Evolutionary conservation across 2,888 invertebrate genomes (phyloP).

Genomic region (Neoaliturus tenellus): DNA sequence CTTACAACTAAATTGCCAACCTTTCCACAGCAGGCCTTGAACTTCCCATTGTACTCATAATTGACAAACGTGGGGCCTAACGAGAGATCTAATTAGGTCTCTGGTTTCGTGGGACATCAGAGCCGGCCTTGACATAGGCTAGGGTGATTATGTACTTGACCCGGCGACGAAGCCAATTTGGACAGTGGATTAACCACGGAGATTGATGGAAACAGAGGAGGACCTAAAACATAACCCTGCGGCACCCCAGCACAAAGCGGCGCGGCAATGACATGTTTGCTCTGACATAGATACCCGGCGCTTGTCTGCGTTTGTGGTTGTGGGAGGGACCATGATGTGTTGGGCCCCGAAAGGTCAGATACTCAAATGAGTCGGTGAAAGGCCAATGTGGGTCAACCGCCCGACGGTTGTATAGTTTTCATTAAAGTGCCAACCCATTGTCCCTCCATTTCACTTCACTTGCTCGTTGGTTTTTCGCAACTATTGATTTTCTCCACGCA

Average conservation of each 20-base stretch:
- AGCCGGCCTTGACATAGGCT: not conserved
- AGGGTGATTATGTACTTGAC: constrained; percentile 16
- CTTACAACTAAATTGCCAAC: too few species aligned
- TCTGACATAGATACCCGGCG: not conserved
- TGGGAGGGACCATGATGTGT: not conserved
- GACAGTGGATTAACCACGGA: not conserved
- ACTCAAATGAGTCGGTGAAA: constrained; percentile 27
- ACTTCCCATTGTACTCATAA: constrained; percentile 15
- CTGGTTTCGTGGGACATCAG: constrained; percentile 13
- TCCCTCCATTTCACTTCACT: constrained; percentile 9
- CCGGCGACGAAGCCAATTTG: not conserved
- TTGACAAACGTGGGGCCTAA: not conserved
- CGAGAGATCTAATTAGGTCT: constrained; percentile 1
- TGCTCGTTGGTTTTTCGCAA: constrained; percentile 16
- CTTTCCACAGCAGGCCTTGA: not conserved
- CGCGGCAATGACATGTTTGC: constrained; percentile 20
- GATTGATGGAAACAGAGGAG: not conserved
- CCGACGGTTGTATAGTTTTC: constrained; percentile 27
- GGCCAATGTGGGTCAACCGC: constrained; percentile 22
- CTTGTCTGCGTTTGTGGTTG: constrained; percentile 6
- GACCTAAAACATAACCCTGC: not conserved
- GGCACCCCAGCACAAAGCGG: not conserved
- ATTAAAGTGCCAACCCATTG: constrained; percentile 14
- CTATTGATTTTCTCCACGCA: constrained; percentile 35
- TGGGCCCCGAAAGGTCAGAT: constrained; percentile 1